phyloP scores from a whole-genome alignment of 2,888 invertebrate species.

The Dicyrtomina minuta region DNA sequence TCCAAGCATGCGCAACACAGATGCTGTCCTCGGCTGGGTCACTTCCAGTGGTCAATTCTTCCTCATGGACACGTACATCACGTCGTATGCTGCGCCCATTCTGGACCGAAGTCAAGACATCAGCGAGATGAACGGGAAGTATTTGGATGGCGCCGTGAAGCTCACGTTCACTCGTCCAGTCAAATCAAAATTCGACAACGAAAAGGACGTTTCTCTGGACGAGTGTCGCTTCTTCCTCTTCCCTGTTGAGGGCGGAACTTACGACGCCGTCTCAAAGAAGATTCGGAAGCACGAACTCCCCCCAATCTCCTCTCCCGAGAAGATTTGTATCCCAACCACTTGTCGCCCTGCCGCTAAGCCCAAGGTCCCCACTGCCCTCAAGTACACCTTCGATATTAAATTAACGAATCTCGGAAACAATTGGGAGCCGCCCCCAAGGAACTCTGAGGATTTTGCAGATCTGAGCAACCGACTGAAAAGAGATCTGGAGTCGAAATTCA shows the following conservation, averaged over 20 bases:
- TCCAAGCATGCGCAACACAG: conserved; percentile 63
- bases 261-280: conserved; percentile 80
- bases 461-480: conserved; percentile 68
- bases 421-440: conserved; percentile 15
- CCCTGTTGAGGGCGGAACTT: conserved; percentile 78
- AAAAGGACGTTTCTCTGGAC: conserved; percentile 48
- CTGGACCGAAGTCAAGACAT: conserved; percentile 60
- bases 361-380: conserved; percentile 59
- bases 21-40: conserved; percentile 85
- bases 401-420: conserved; percentile 54
- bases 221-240: conserved; percentile 82
- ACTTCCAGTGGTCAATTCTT: conserved; percentile 76
- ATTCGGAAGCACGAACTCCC: conserved; percentile 75
- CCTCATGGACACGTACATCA: conserved; percentile 85
- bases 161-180: conserved; percentile 77
- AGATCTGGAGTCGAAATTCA: conserved; percentile 66
- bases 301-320: conserved; percentile 71
- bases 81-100: conserved; percentile 66
- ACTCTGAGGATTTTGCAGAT: conserved; percentile 51
- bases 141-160: conserved; percentile 74
- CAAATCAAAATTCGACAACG: conserved; percentile 66
- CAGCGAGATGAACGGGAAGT: conserved; percentile 67
- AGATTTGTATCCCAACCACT: conserved; percentile 70
- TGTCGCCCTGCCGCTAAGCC: conserved; percentile 39
- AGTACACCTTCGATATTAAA: conserved; percentile 49